phyloP scores from a whole-genome alignment of 2,888 invertebrate species.

The Apodemia mormo region DNA sequence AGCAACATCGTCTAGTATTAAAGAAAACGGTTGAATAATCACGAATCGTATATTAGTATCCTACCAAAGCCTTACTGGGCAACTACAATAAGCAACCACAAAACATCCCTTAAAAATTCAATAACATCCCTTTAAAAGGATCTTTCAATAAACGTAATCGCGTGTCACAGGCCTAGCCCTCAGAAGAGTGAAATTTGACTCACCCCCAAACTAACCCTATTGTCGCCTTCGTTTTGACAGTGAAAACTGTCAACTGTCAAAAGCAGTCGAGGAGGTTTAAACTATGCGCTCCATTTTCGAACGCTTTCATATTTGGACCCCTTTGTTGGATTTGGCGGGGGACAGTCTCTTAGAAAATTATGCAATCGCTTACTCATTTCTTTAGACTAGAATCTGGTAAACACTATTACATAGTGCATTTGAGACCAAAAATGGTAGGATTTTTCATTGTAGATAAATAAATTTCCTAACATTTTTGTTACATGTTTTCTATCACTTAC shows the following conservation, averaged over 20 bases:
- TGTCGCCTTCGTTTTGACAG: slow-evolving; percentile 68
- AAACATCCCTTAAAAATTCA: slow-evolving; percentile 61
- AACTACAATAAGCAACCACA: slow-evolving; percentile 40
- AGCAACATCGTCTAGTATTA: background rate
- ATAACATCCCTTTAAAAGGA: slow-evolving; percentile 50
- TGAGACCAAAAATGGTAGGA: too few relatives aligned
- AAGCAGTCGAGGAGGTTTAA: slow-evolving; percentile 78
- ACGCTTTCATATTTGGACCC: slow-evolving; percentile 64
- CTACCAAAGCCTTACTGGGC: slow-evolving; percentile 30
- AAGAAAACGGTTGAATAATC: slow-evolving; percentile 25
- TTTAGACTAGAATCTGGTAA: background rate
- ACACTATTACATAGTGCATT: too few relatives aligned
- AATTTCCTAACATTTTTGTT: too few relatives aligned
- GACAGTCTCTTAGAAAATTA: slow-evolving; percentile 44
- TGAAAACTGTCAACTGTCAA: slow-evolving; percentile 81
- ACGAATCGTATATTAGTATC: slow-evolving; percentile 31
- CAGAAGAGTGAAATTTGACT: slow-evolving; percentile 58
- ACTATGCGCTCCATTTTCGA: slow-evolving; percentile 71
- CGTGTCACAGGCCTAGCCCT: slow-evolving; percentile 66
- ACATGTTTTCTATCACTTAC: too few relatives aligned
- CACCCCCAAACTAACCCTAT: slow-evolving; percentile 74
- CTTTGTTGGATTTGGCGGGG: slow-evolving; percentile 58
- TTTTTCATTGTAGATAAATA: too few relatives aligned
- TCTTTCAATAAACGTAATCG: slow-evolving; percentile 78
- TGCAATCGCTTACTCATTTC: background rate